phyloP scores from a whole-genome alignment of 2,797 vertebrate genomes.

The Amblyopsis hoosieri region DNA sequence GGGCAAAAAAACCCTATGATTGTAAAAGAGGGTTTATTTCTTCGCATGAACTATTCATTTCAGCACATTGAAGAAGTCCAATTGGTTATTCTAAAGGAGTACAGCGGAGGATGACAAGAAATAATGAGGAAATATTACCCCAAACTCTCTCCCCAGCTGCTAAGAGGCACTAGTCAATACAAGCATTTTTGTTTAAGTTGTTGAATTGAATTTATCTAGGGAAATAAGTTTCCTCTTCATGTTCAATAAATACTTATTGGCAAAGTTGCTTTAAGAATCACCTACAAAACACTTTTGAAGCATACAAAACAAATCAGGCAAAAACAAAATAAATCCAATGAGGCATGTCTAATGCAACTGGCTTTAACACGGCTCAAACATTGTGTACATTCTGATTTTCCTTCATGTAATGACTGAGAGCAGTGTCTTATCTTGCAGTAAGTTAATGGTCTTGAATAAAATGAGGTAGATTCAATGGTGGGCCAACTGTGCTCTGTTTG shows the following conservation, averaged over 20 bases:
- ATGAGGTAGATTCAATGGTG: constrained; percentile 76
- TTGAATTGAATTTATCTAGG: constrained; percentile 67
- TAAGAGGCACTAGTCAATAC: constrained; percentile 67
- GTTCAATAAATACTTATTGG: constrained; percentile 65
- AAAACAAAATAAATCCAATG: constrained; percentile 41
- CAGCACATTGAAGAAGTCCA: constrained; percentile 70
- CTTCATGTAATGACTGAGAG: constrained; percentile 44
- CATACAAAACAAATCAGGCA: constrained; percentile 57
- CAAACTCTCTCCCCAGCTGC: constrained; percentile 68
- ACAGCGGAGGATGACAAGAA: constrained; percentile 72
- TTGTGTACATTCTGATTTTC: constrained; percentile 41
- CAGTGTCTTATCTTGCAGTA: constrained; percentile 49
- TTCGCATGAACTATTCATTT: constrained; percentile 78
- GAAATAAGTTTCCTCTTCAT: constrained; percentile 65
- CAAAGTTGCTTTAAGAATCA: constrained; percentile 60
- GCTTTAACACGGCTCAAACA: constrained; percentile 56
- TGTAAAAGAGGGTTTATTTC: constrained; percentile 72
- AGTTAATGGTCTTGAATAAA: constrained; percentile 60
- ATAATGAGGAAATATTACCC: constrained; percentile 82
- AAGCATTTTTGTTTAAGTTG: constrained; percentile 64
- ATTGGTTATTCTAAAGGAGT: constrained; percentile 75
- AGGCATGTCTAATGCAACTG: constrained; percentile 46
- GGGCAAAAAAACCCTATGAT: constrained; percentile 36
- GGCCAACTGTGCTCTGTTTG: constrained; percentile 42
- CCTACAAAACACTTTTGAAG: constrained; percentile 64